Conservation (phyloP, 1,140 invertebrate genomes). For the Atopsyche davidsoni region DNA sequence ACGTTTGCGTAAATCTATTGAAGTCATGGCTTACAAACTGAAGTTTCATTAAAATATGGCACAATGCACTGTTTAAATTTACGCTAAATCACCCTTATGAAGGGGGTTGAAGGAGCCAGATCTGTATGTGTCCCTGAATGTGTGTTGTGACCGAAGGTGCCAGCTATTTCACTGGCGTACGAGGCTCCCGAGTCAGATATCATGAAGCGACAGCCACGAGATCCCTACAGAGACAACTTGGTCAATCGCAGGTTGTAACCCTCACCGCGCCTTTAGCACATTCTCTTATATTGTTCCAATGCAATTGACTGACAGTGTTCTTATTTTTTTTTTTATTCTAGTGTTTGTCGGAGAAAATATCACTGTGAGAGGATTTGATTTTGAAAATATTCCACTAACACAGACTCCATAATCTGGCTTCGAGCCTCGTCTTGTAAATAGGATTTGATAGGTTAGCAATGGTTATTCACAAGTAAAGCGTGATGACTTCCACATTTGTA, state of each 20-base stretch:
- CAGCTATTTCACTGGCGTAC: constrained; percentile 94
- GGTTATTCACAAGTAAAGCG: too few species aligned
- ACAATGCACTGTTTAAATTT: too few species aligned
- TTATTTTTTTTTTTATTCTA: constrained; percentile 29
- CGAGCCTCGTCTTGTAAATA: too few species aligned
- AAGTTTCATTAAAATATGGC: too few species aligned
- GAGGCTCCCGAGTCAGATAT: constrained; percentile 95
- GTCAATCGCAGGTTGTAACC: constrained; percentile 81
- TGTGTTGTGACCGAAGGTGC: constrained; percentile 63
- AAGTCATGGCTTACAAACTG: too few species aligned
- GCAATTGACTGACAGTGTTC: constrained; percentile 29
- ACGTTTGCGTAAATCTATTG: too few species aligned
- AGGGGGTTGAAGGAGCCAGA: constrained; percentile 6
- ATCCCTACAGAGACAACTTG: constrained; percentile 90
- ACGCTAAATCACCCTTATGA: too few species aligned
- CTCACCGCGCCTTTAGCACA: constrained; percentile 27
- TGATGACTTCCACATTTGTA: too few species aligned
- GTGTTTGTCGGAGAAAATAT: constrained; percentile 26
- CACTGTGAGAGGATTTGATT: too few species aligned
- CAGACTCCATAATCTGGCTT: too few species aligned
- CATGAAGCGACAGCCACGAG: constrained; percentile 92
- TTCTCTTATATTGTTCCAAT: constrained; percentile 27
- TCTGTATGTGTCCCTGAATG: constrained; percentile 28
- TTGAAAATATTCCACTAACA: too few species aligned
- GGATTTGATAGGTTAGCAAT: too few species aligned